phyloP scores from a whole-genome alignment of 2,113 vertebrate species.

The Prionailurus viverrinus region DNA sequence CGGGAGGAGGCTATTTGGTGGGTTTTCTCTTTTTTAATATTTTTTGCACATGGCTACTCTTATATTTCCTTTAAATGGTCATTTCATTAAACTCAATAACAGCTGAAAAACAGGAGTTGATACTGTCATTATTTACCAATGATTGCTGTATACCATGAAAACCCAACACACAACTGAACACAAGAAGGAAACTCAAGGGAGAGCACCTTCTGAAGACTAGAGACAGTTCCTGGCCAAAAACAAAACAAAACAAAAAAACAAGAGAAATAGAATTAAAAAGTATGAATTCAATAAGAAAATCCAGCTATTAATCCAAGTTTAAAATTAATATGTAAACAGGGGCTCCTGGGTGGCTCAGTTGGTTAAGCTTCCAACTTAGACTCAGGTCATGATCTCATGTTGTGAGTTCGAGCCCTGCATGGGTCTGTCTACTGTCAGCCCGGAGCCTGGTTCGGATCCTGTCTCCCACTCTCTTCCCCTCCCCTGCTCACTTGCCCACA shows the following conservation, averaged over 20 bases:
- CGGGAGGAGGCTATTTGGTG: neutral
- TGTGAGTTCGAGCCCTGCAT: too few relatives aligned
- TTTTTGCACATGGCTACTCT: neutral
- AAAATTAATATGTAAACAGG: neutral
- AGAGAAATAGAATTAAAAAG: neutral
- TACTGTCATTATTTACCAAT: neutral
- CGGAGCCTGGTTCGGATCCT: too few relatives aligned
- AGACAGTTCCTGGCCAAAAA: too few relatives aligned
- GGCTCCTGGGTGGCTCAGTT: too few relatives aligned
- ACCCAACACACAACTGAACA: neutral
- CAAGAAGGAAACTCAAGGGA: too few relatives aligned
- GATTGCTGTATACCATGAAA: neutral
- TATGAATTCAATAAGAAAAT: slow-evolving; percentile 16
- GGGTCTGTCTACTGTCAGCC: too few relatives aligned
- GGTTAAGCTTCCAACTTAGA: too few relatives aligned
- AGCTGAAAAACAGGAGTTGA: neutral
- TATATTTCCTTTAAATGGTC: neutral
- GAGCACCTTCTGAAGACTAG: too few relatives aligned
- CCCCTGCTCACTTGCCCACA: too few relatives aligned
- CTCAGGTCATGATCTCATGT: too few relatives aligned
- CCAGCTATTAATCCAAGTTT: neutral
- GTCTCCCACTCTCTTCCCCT: too few relatives aligned
- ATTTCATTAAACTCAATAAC: neutral
- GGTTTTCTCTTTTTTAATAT: neutral
- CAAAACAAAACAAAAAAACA: neutral